phyloP scores from a whole-genome alignment of 2,113 vertebrate species.

The Megaceryle torquata region DNA sequence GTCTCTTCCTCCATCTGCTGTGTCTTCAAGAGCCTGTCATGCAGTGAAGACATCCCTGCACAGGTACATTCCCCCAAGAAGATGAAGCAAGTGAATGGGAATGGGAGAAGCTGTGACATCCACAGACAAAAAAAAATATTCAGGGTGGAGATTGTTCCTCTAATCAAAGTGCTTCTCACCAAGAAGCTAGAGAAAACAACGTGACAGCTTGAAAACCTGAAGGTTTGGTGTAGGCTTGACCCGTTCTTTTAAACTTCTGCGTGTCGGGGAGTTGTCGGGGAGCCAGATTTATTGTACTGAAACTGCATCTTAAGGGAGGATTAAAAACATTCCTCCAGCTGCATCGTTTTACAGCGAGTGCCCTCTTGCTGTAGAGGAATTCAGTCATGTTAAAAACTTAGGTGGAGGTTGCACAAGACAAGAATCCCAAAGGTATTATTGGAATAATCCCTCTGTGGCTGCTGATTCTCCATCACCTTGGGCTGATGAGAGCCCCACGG shows the following conservation, averaged over 20 bases:
- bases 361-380: not conserved
- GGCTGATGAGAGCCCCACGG: accelerated
- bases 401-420: not conserved
- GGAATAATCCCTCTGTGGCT: not conserved
- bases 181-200: not conserved
- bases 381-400: not conserved
- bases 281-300: not conserved
- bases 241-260: not conserved
- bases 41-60: not conserved
- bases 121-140: not conserved
- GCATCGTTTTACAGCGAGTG: accelerated
- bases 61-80: not conserved
- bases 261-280: accelerated
- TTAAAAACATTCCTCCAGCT: not conserved
- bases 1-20: not conserved
- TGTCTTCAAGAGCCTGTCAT: not conserved
- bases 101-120: not conserved
- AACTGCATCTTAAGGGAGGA: not conserved
- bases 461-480: accelerated
- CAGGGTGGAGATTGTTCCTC: not conserved
- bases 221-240: not conserved
- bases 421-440: not conserved
- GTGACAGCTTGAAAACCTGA: not conserved
- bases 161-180: not conserved
- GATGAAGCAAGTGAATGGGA: not conserved